Base-by-base conservation (phyloP, 2,888 invertebrate species). In the Tinea trinotella region DNA sequence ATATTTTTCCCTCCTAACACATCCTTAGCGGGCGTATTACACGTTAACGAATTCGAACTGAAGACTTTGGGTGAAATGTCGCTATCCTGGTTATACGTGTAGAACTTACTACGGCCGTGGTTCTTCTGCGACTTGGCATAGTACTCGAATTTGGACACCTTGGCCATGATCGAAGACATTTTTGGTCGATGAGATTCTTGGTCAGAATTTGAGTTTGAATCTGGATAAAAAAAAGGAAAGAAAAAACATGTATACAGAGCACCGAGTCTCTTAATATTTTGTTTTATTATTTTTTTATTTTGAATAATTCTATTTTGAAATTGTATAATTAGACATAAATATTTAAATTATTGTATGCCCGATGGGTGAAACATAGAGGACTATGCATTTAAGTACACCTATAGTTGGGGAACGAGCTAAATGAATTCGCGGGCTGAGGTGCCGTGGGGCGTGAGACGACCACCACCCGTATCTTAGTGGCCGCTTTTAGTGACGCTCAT, bases 11-110 rank as follows among this genome's bases (percentile, higher is more conserved):
- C 89, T 0, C 93, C 93, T 24, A 94, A 73, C 0, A 94, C 94
- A 61, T 93, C 93, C 72, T 91, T 93, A 0, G 94, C 94, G 0
- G 94, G 94, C 3, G 93, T 93, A 61, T 92, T 94, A 0, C 93
- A 92, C 0, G 94, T 94, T 6, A 93, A 73, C 5, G 92, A 90
- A 65, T 93, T 93, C 0, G 93, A 88, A 17, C 92, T 91, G 62
- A 95, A 95, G 0, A 95, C 94, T 80, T 95, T 95, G 0, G 94
- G 94, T 0, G 92, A 85, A 19, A 85, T 85, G 60, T 84, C 84
- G 1, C 76, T 75, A 57, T 53, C 44, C 1, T 24, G 7, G 20
- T 19, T 12, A 18, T 73, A 75, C 36, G 79, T 84, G 61, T 76
- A 85, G 30, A 85, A 85, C 24, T 85, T 84, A 55, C 81, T 83